These are phyloP conservation scores for Prunella strophiata DNA, from an alignment of 2,797 vertebrate species.

Conservation along the genomic window DNA sequence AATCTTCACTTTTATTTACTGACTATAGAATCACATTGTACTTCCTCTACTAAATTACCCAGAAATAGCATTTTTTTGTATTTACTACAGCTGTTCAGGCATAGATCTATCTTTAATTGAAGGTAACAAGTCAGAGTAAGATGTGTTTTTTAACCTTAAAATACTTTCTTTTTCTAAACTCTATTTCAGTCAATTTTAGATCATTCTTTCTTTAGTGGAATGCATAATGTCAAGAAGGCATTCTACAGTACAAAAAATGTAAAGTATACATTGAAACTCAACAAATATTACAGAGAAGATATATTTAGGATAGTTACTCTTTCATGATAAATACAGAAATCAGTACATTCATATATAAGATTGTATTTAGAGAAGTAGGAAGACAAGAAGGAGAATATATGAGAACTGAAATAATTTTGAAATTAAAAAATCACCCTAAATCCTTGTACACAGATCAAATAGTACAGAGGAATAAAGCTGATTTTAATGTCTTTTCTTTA, in stretches of 20 bases:
- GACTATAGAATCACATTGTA: neutral
- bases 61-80: neutral
- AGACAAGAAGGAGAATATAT: neutral
- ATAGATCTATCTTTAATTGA: neutral
- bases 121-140: neutral
- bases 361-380: neutral
- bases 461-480: neutral
- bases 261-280: neutral
- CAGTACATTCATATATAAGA: neutral
- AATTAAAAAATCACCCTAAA: neutral
- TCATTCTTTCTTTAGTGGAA: neutral
- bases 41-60: neutral
- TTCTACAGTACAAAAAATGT: neutral
- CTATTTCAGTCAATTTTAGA: neutral
- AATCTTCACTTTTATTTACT: slow-evolving; percentile 29
- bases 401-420: neutral
- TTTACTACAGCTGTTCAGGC: slow-evolving; percentile 17
- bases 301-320: neutral
- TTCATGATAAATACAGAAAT: neutral
- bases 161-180: neutral
- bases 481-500: neutral
- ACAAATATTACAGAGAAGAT: neutral
- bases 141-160: neutral
- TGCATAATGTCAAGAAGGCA: neutral
- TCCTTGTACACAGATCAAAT: neutral